A percentile compares a stretch with the other conserved stretches of the same genome.
Conservation (phyloP, 2,888 invertebrate genomes). For the Plebejus argus region DNA sequence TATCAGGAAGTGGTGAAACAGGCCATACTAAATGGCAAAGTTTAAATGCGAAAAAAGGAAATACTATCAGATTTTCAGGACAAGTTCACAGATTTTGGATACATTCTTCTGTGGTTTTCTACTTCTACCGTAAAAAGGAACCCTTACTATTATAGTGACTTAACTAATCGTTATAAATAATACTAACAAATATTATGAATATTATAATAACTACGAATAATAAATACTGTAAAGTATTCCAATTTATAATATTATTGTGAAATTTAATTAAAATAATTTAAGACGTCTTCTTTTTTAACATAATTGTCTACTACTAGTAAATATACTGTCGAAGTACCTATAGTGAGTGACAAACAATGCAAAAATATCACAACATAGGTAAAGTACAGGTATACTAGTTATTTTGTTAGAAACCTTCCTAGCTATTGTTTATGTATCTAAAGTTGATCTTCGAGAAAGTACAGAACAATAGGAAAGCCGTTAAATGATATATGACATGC, state of each 20-base stretch:
- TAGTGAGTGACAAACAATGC: not conserved
- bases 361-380: slow-evolving; percentile 33
- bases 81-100: too few species aligned
- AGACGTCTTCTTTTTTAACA: not conserved
- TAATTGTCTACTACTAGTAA: not conserved
- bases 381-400: slow-evolving; percentile 31
- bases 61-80: too few species aligned
- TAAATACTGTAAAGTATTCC: not conserved
- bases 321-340: not conserved
- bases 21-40: too few species aligned
- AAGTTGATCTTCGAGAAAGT: slow-evolving; percentile 43
- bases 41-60: too few species aligned
- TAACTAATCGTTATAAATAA: too few species aligned
- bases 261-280: not conserved
- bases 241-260: not conserved
- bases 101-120: too few species aligned
- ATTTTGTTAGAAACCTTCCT: slow-evolving; percentile 35
- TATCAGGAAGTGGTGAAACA: too few species aligned
- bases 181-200: too few species aligned
- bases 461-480: slow-evolving; percentile 41
- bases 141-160: too few species aligned
- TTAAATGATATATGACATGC: slow-evolving; percentile 33
- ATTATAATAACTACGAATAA: too few species aligned
- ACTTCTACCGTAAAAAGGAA: too few species aligned
- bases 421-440: slow-evolving; percentile 41